These are phyloP conservation scores for Synodontis membranacea DNA, from an alignment of 2,113 vertebrate species.

Conservation along the genomic window DNA sequence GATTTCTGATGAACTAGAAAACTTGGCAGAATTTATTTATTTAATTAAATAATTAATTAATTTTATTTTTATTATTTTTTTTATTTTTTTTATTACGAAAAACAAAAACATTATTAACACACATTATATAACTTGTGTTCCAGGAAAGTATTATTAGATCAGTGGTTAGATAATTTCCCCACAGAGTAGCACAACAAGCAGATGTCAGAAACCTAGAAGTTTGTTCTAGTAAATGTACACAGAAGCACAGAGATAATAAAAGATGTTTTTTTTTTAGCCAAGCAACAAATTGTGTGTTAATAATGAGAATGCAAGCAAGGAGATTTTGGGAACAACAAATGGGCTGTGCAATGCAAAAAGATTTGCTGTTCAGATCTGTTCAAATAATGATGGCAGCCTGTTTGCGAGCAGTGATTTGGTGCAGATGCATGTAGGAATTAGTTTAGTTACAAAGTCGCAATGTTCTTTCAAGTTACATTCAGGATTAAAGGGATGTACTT, in stretches of 20 bases:
- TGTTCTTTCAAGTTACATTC: no score
- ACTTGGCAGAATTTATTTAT: neutral
- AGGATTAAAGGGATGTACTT: neutral
- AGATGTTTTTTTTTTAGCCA: neutral
- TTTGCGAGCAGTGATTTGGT: neutral
- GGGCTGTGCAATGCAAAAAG: neutral
- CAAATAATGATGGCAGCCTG: neutral
- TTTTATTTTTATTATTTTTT: no score
- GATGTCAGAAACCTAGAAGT: neutral
- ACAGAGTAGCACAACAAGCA: neutral
- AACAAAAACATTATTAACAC: no score
- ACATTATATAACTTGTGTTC: neutral
- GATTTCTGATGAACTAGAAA: neutral
- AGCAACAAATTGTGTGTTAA: neutral
- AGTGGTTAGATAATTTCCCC: neutral
- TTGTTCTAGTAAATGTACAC: neutral
- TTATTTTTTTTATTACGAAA: no score
- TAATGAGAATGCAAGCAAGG: neutral
- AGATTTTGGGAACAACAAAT: neutral
- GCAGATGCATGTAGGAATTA: neutral
- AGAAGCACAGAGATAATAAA: neutral
- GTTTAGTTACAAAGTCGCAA: no score
- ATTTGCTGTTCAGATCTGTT: neutral
- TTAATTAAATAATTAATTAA: no score
- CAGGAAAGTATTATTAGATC: neutral